These are phyloP conservation scores for Scolopax bukidnonensis DNA, from an alignment of 2,797 vertebrate species.

Conservation along the genomic window DNA sequence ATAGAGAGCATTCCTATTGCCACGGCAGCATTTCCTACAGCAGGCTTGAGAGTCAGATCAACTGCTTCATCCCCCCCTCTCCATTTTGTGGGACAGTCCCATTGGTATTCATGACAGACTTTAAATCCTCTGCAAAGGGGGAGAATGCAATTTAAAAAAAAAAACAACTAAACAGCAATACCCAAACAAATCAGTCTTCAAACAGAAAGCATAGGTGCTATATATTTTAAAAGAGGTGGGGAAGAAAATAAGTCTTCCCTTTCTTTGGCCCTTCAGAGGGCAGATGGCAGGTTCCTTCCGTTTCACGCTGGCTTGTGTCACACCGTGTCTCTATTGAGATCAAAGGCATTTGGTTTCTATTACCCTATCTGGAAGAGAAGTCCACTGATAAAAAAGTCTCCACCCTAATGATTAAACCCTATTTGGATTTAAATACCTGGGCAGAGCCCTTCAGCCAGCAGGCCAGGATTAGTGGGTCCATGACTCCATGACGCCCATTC, in stretches of 20 bases:
- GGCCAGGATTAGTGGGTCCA: slow-evolving; percentile 12
- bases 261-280: not conserved
- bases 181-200: not conserved
- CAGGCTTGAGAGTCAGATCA: not conserved
- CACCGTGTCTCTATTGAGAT: slow-evolving; percentile 41
- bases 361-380: slow-evolving; percentile 58
- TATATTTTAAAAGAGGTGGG: not conserved
- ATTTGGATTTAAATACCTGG: slow-evolving; percentile 54
- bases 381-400: slow-evolving; percentile 73
- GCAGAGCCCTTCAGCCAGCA: slow-evolving; percentile 11
- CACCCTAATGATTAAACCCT: slow-evolving; percentile 64
- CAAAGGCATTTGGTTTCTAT: slow-evolving; percentile 68
- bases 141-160: not conserved
- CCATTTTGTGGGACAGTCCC: not conserved
- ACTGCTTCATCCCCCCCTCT: not conserved
- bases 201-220: not conserved
- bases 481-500: slow-evolving; percentile 10
- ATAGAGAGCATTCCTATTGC: not conserved
- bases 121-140: not conserved
- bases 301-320: not conserved
- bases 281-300: not conserved
- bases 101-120: not conserved
- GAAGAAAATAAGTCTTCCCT: not conserved
- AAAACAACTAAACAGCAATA: not conserved
- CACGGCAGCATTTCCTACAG: not conserved